These are phyloP conservation scores for Butorides virescens DNA, from an alignment of 2,113 vertebrate species.

Conservation along the genomic window DNA sequence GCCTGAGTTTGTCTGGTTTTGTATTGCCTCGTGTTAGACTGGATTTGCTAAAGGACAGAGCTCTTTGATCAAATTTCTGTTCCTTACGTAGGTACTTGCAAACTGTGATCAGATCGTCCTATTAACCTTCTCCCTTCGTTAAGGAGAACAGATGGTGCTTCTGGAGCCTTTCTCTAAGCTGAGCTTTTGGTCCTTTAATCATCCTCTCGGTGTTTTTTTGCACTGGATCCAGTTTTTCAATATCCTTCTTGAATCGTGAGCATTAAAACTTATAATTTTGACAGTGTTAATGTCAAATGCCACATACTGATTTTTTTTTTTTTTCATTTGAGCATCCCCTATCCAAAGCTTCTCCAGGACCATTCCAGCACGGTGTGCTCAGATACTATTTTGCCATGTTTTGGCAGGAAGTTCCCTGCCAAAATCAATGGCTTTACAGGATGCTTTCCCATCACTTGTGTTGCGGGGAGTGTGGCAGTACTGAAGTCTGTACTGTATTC, in stretches of 20 bases:
- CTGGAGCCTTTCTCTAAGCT: constrained; percentile 28
- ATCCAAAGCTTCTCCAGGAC: not conserved
- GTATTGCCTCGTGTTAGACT: not conserved
- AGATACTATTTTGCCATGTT: not conserved
- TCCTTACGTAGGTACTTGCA: constrained; percentile 14
- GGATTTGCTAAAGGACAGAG: not conserved
- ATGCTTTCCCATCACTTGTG: not conserved
- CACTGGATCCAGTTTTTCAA: not conserved
- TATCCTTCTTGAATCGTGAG: not conserved
- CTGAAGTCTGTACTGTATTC: not conserved
- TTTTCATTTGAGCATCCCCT: not conserved
- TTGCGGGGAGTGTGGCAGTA: not conserved
- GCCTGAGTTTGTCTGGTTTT: not conserved
- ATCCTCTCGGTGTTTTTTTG: not conserved
- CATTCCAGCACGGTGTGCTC: not conserved
- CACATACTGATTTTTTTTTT: not conserved
- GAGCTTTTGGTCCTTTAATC: constrained; percentile 37
- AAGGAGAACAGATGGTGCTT: constrained; percentile 53
- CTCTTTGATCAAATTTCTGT: not conserved
- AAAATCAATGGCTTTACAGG: not conserved
- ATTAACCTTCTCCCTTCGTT: constrained; percentile 46
- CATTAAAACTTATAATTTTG: not conserved
- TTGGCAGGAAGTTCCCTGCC: not conserved
- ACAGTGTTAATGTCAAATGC: not conserved
- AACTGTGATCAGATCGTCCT: constrained; percentile 48